These are phyloP conservation scores for Drosophila kanapiae DNA, from an alignment of 1,140 invertebrate genomes.

Conservation along the genomic window DNA sequence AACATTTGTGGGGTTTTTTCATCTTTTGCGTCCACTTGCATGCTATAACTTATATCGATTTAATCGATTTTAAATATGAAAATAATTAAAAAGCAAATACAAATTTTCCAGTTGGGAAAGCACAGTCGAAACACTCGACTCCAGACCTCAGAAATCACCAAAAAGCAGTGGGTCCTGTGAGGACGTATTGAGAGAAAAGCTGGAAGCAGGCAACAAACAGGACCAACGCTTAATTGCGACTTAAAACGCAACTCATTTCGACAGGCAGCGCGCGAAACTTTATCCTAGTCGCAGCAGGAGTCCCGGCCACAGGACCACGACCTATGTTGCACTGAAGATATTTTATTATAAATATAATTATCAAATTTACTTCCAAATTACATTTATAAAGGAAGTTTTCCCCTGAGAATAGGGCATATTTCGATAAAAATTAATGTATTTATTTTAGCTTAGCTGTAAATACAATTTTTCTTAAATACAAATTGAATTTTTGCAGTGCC, in stretches of 20 bases:
- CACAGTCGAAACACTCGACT: not conserved
- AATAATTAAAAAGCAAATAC: constrained; percentile 9
- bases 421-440: not conserved
- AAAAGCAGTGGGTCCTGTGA: not conserved
- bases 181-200: constrained; percentile 5
- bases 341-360: too few relatives aligned
- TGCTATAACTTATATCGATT: not conserved
- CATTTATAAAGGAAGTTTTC: not conserved
- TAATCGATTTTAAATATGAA: constrained; percentile 13
- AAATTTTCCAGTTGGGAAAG: constrained; percentile 5
- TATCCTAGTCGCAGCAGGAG: constrained; percentile 45
- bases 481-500: constrained; percentile 3
- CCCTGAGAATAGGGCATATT: not conserved
- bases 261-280: constrained; percentile 45
- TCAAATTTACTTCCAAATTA: too few relatives aligned
- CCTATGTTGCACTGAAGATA: constrained; percentile 6
- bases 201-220: constrained; percentile 36
- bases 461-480: not conserved
- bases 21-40: not conserved
- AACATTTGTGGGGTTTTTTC: not conserved
- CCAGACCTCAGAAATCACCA: constrained; percentile 7
- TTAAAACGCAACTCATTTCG: constrained; percentile 76
- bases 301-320: constrained; percentile 12
- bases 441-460: not conserved
- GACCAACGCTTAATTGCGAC: constrained; percentile 70